A percentile compares a stretch with the other conserved stretches of the same genome.
Evolutionary conservation across 92 coral and sea anemone genomes (phyloP).

Genomic region (Meandrina meandrites): DNA sequence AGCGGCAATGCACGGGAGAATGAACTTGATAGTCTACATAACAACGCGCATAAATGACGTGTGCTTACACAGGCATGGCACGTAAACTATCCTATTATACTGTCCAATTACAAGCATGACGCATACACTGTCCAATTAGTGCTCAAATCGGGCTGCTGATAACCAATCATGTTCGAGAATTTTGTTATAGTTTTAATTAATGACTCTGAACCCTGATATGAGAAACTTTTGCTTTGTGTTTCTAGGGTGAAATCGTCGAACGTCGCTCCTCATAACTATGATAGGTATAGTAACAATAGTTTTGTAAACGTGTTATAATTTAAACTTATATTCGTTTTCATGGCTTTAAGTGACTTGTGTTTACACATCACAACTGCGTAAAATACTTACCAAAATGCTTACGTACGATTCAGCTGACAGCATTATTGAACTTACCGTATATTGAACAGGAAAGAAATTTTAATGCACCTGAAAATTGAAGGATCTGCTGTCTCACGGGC

Average conservation of each 20-base stretch:
- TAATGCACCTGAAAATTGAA: background rate
- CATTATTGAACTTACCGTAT: background rate
- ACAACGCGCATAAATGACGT: too few relatives aligned
- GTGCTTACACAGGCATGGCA: too few relatives aligned
- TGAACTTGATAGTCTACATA: too few relatives aligned
- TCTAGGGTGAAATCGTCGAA: slow-evolving; percentile 24
- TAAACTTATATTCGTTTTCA: background rate
- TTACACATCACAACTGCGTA: background rate
- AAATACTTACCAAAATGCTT: background rate
- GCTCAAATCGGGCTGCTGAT: too few relatives aligned
- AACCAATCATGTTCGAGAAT: too few relatives aligned
- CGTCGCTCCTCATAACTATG: background rate
- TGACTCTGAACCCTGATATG: background rate
- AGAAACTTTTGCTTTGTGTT: background rate
- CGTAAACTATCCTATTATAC: too few relatives aligned
- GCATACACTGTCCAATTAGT: too few relatives aligned
- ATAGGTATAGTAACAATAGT: slow-evolving; percentile 1
- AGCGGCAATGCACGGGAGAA: too few relatives aligned
- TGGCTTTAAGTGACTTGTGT: background rate
- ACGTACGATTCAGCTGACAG: background rate
- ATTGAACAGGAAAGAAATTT: too few relatives aligned
- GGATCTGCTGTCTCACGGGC: too few relatives aligned
- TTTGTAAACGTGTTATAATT: background rate
- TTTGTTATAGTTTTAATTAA: too few relatives aligned
- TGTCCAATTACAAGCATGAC: too few relatives aligned